phyloP scores from a whole-genome alignment of 2,797 vertebrate species.

The Lepilemur ruficaudatus region DNA sequence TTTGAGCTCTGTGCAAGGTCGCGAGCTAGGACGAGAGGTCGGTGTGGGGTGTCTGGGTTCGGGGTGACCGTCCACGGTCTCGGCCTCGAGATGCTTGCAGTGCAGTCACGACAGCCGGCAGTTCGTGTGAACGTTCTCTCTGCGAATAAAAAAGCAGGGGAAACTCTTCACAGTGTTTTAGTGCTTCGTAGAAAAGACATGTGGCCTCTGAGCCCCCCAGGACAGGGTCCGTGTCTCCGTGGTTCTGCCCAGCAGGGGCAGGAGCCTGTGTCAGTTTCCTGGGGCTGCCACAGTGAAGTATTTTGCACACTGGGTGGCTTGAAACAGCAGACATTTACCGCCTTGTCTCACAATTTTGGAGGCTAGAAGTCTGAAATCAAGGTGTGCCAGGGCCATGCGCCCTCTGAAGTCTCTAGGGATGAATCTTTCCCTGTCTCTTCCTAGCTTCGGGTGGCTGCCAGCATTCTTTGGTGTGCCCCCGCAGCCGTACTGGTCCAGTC shows the following conservation, averaged over 20 bases:
- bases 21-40: rapidly evolving
- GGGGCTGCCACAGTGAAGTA: rapidly evolving
- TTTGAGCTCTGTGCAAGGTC: neutral
- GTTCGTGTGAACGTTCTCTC: neutral
- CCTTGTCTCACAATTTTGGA: neutral
- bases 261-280: rapidly evolving
- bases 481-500: neutral
- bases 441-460: neutral
- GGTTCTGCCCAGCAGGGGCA: rapidly evolving
- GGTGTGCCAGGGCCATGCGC: rapidly evolving
- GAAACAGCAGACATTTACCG: neutral
- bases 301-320: neutral
- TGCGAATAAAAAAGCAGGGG: neutral
- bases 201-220: neutral
- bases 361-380: neutral
- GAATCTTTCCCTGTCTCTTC: too few species aligned
- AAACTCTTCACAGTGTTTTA: too few species aligned
- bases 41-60: rapidly evolving
- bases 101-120: rapidly evolving
- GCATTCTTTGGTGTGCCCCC: neutral
- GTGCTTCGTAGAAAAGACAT: neutral
- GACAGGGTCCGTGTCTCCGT: rapidly evolving
- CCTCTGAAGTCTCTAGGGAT: neutral
- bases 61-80: rapidly evolving
- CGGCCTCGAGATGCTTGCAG: rapidly evolving